Evolutionary conservation across 2,113 vertebrate species (phyloP).

Genomic region (Dunckerocampus dactyliophorus): DNA sequence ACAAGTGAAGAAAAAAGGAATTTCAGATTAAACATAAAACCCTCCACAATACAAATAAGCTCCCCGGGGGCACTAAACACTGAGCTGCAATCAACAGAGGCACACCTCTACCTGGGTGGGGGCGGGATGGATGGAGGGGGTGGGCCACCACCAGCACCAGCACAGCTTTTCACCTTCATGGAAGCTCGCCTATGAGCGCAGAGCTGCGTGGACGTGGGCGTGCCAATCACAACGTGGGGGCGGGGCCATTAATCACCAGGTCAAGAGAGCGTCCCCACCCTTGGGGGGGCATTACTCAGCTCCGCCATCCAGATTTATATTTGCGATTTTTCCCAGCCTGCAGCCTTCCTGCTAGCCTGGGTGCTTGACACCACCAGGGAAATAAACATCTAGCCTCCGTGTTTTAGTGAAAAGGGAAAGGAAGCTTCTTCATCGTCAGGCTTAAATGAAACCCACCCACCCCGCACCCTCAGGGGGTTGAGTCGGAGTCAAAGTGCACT

Average conservation of each 20-base stretch:
- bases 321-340: conserved; percentile 49
- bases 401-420: background rate
- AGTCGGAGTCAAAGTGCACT: background rate
- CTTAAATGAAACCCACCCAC: background rate
- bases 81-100: conserved; percentile 59
- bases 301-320: conserved; percentile 53
- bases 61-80: conserved; percentile 75
- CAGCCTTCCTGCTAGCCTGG: conserved; percentile 29
- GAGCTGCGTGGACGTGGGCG: conserved; percentile 34
- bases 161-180: conserved; percentile 32
- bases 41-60: conserved; percentile 79
- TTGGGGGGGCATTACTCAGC: conserved; percentile 57
- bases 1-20: conserved; percentile 71
- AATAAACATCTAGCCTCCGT: background rate
- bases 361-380: conserved; percentile 67
- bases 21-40: conserved; percentile 80
- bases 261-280: conserved; percentile 62
- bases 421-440: background rate
- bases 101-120: conserved; percentile 39
- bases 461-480: background rate
- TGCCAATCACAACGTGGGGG: conserved; percentile 46
- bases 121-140: background rate
- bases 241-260: conserved; percentile 72
- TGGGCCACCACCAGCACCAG: conserved; percentile 24
- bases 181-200: conserved; percentile 36